phyloP scores from a whole-genome alignment of 2,888 invertebrate genomes.

The Melanostoma scalare region DNA sequence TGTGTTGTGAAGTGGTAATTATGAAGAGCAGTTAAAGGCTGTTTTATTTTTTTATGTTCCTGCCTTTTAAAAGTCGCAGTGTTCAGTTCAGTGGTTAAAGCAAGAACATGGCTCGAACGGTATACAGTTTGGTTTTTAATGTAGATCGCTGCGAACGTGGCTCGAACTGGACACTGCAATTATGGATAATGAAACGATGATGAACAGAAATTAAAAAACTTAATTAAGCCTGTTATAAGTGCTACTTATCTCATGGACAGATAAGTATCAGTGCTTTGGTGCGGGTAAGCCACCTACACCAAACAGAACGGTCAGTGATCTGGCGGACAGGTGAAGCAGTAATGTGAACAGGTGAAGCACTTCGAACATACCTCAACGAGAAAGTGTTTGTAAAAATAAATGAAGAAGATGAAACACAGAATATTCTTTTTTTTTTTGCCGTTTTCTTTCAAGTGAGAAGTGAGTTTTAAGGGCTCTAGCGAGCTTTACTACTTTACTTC shows the following conservation, averaged over 20 bases:
- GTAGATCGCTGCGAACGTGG: constrained; percentile 9
- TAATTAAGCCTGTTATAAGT: constrained; percentile 57
- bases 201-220: constrained; percentile 32
- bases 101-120: constrained; percentile 2
- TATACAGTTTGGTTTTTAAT: constrained; percentile 1
- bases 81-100: neutral
- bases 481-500: no score
- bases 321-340: neutral
- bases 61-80: neutral
- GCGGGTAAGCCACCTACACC: neutral
- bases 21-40: constrained; percentile 27
- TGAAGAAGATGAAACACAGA: no score
- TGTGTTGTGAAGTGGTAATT: constrained; percentile 67
- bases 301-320: constrained; percentile 21
- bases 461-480: no score
- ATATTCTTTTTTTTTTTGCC: no score
- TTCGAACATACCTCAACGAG: neutral
- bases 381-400: no score
- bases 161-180: constrained; percentile 15
- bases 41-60: neutral
- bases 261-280: neutral
- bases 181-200: constrained; percentile 49
- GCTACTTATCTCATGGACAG: constrained; percentile 9
- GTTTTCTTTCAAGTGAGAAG: no score
- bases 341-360: neutral